These are phyloP conservation scores for Odontamblyopus lacepedii DNA, from an alignment of 2,797 vertebrate genomes.

Conservation along the genomic window DNA sequence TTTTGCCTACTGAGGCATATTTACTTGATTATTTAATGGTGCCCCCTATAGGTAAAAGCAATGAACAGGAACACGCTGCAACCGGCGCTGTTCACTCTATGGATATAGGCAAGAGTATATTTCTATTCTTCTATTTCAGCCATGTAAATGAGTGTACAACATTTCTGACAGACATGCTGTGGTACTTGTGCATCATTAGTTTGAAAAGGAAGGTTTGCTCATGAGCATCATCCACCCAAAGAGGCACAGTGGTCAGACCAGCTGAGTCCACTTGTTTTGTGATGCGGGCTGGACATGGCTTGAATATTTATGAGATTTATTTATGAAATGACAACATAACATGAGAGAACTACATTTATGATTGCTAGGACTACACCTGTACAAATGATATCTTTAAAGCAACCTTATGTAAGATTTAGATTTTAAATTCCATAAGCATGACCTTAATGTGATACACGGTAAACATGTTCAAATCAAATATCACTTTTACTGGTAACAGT, in stretches of 20 bases:
- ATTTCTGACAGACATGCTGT: neutral
- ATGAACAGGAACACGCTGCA: neutral
- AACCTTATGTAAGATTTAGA: no score
- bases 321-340: neutral
- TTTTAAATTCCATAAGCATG: no score
- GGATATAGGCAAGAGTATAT: no score
- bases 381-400: neutral
- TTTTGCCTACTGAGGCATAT: neutral
- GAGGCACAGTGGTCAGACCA: neutral
- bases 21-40: constrained; percentile 35
- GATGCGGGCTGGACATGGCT: neutral
- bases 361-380: neutral
- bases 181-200: neutral
- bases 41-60: constrained; percentile 61
- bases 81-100: neutral
- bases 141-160: neutral
- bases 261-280: neutral
- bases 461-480: no score
- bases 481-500: no score
- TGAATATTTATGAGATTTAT: neutral
- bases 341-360: neutral
- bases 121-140: neutral
- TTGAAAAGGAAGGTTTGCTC: neutral
- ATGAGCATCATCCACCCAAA: neutral
- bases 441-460: no score